phyloP scores from a whole-genome alignment of 2,888 invertebrate species.

The Andrena bicolor region DNA sequence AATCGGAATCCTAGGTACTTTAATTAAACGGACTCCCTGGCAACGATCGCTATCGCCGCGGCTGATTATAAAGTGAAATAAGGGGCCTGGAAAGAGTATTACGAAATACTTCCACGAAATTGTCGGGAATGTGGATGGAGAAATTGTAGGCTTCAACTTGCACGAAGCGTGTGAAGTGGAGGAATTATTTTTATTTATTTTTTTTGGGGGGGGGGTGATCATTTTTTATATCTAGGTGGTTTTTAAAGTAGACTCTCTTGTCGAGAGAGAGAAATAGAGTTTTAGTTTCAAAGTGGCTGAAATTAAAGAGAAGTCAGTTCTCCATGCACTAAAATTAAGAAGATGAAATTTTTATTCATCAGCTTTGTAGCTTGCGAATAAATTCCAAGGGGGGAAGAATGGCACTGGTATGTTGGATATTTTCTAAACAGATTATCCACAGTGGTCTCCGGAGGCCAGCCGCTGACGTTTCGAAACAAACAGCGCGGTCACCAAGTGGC shows the following conservation, averaged over 20 bases:
- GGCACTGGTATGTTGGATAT: conserved; percentile 37
- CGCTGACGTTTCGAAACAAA: conserved; percentile 39
- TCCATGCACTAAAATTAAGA: no score
- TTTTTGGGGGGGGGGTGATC: no score
- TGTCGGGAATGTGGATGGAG: background rate
- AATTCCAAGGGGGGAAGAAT: background rate
- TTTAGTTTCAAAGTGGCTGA: no score
- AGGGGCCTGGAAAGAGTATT: conserved; percentile 13
- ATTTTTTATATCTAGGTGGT: no score
- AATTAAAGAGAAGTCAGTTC: no score
- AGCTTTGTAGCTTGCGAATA: background rate
- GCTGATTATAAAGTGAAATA: conserved; percentile 1
- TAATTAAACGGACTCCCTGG: conserved; percentile 44
- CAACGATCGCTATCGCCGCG: conserved; percentile 19
- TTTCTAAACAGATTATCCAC: conserved; percentile 34
- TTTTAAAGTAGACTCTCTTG: no score
- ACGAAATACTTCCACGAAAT: background rate
- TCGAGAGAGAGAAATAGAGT: no score
- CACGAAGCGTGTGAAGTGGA: background rate
- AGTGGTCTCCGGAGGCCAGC: conserved; percentile 27
- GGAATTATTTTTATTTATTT: background rate
- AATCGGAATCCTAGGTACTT: conserved; percentile 37
- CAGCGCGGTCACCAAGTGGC: conserved; percentile 52
- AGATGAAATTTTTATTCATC: no score
- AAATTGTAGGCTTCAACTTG: background rate